These are phyloP conservation scores for Datnioides undecimradiatus DNA, from an alignment of 2,113 vertebrate genomes.

Conservation along the genomic window DNA sequence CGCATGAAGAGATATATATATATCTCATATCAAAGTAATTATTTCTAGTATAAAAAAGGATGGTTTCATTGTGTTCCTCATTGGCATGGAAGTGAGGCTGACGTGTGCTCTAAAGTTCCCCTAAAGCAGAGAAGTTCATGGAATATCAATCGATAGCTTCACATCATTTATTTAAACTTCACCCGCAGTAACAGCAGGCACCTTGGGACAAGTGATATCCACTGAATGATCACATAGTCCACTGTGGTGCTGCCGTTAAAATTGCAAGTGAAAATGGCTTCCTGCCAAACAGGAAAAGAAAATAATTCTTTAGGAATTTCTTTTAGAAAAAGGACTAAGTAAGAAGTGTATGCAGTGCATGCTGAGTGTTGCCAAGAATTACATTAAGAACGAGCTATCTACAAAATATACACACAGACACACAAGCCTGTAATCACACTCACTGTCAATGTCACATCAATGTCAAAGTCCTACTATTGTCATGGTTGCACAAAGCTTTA, in stretches of 20 bases:
- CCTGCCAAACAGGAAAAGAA: not conserved
- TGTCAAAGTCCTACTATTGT: not conserved
- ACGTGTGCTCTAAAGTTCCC: constrained; percentile 11
- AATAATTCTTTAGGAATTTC: not conserved
- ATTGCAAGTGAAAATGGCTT: not conserved
- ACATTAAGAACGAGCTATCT: not conserved
- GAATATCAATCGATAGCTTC: constrained; percentile 68
- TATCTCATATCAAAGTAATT: not conserved
- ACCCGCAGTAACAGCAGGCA: constrained; percentile 57
- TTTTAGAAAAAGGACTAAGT: not conserved
- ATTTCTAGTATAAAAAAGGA: not conserved
- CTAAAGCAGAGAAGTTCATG: constrained; percentile 35
- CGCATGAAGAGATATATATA: not conserved
- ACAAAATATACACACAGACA: not conserved
- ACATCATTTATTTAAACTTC: constrained; percentile 75
- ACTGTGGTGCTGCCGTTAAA: constrained; percentile 2
- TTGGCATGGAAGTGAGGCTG: constrained; percentile 19
- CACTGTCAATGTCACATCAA: not conserved
- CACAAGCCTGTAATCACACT: not conserved
- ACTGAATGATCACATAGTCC: constrained; percentile 14
- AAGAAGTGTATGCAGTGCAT: not conserved
- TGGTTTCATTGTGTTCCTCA: constrained; percentile 7
- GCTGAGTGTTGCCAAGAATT: too few species aligned
- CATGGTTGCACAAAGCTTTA: too few species aligned
- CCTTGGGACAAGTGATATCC: constrained; percentile 12